Evolutionary conservation across 1,140 invertebrate genomes (phyloP), one percentile per base, ranked within the genome.

Genomic region (Aricia agestis): DNA sequence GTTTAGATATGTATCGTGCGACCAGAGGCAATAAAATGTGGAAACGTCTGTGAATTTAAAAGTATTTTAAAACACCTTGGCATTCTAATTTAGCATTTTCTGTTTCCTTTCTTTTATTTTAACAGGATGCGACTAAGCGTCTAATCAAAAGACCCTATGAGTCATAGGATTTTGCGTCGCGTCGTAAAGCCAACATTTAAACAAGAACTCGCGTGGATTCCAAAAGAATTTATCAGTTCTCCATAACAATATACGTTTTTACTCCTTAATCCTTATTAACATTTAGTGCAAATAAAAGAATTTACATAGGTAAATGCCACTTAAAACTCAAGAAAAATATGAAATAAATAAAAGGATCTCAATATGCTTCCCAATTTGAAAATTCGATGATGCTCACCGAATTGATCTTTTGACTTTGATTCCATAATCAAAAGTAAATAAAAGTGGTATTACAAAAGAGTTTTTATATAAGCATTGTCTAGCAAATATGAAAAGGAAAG

Each of bases 401-500:
- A 5, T 36, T 36, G 36, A 36, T 36, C 36, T 36, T 25, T 36
- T 36, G 36, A 36, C n/a, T 59, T 59, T n/a, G 2, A 31, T 66
- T 32, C 31, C 25, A 66, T 66, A 13, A n/a, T 66, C 3, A 66
- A 66, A 66, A 31, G 15, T 31, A 31, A 32, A 66, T 19, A 66
- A 67, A 67, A 31, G 32, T 59, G 1, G 58, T 18, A 59, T 18
- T 59, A 59, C 58, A 63, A 63, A 63, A 63, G 18, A 63, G 19
- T 63, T 63, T 63, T 63, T 63, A 63, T 63, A 25, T 63, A 63
- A 63, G 59, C 18, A 25, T 63, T 63, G 59, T 63, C 59, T 63
- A 63, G 59, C 59, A 63, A 63, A 63, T 63, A 63, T 63, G 59
- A 63, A 63, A 74, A 74, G 66, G 72, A 69, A 74, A 74, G 69